Evolutionary conservation across 2,888 invertebrate species (phyloP).

Genomic region (Eupithecia exiguata): DNA sequence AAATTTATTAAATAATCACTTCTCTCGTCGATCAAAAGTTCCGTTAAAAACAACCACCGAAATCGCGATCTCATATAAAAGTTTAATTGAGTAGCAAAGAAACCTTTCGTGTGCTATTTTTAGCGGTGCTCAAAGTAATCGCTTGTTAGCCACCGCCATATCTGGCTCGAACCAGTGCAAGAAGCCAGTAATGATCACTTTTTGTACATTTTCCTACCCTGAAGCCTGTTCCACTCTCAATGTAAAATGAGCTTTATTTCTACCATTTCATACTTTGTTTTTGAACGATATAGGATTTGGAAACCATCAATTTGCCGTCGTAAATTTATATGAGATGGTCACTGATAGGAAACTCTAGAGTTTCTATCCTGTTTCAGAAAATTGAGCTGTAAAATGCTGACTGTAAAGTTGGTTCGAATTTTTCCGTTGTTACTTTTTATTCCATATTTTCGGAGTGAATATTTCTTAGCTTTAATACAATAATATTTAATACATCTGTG

Average conservation of each 20-base stretch:
- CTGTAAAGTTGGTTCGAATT: neutral
- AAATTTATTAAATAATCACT: neutral
- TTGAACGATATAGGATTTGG: neutral
- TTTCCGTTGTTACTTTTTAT: neutral
- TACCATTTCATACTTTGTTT: neutral
- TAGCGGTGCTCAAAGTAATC: slow-evolving; percentile 15
- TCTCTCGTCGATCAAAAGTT: neutral
- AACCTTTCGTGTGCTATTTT: neutral
- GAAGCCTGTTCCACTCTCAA: slow-evolving; percentile 14
- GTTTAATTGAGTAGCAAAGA: neutral
- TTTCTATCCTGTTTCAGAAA: neutral
- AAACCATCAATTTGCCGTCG: neutral
- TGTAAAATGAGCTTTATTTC: neutral
- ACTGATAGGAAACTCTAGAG: neutral
- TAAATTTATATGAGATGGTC: neutral
- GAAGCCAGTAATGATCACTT: slow-evolving; percentile 43
- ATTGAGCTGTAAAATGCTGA: neutral
- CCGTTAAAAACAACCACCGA: neutral
- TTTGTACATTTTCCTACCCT: slow-evolving; percentile 37
- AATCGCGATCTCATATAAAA: neutral
- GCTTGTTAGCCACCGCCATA: slow-evolving; percentile 35
- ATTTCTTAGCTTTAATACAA: neutral
- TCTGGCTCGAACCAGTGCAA: slow-evolving; percentile 39
- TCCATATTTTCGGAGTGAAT: neutral
- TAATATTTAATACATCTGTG: slow-evolving; percentile 16